Percentiles rank a stretch among this genome's conserved stretches.
phyloP scores from a whole-genome alignment of 2,888 invertebrate species.

The Andrena fulva region DNA sequence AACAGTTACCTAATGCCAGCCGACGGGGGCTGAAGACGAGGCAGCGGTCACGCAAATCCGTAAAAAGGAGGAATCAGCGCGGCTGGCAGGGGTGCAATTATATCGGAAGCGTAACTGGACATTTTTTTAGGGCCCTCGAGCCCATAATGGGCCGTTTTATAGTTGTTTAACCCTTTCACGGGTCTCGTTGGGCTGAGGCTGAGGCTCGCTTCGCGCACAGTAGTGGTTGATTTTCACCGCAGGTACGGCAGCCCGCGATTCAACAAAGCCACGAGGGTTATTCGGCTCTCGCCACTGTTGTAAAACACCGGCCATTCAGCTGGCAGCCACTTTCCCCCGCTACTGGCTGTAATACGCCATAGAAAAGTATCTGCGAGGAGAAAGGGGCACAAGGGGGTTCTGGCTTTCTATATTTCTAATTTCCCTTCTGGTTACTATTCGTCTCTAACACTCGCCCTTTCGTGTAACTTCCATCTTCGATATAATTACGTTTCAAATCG shows the following conservation, averaged over 20 bases:
- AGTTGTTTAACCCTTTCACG: conserved; percentile 69
- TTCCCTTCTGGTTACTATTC: neutral
- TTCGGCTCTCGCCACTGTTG: conserved; percentile 76
- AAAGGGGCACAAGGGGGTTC: neutral
- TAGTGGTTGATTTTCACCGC: conserved; percentile 54
- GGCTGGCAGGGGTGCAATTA: conserved; percentile 11
- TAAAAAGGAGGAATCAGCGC: neutral
- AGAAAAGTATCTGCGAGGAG: conserved; percentile 12
- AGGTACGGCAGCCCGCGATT: conserved; percentile 58
- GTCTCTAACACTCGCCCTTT: conserved; percentile 2
- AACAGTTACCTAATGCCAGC: neutral
- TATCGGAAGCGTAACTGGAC: conserved; percentile 63
- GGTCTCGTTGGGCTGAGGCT: conserved; percentile 6
- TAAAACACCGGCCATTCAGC: conserved; percentile 80
- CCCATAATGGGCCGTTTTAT: conserved; percentile 71
- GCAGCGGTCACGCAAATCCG: neutral
- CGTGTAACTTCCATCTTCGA: neutral
- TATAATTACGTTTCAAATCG: neutral
- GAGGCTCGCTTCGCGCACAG: conserved; percentile 18
- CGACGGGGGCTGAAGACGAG: neutral
- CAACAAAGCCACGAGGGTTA: conserved; percentile 75
- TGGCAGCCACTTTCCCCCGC: conserved; percentile 73
- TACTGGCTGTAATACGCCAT: conserved; percentile 68
- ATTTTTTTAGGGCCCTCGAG: conserved; percentile 35
- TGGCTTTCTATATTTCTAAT: conserved; percentile 3